phyloP scores from a whole-genome alignment of 2,113 vertebrate genomes.

The Pterocles orientalis region DNA sequence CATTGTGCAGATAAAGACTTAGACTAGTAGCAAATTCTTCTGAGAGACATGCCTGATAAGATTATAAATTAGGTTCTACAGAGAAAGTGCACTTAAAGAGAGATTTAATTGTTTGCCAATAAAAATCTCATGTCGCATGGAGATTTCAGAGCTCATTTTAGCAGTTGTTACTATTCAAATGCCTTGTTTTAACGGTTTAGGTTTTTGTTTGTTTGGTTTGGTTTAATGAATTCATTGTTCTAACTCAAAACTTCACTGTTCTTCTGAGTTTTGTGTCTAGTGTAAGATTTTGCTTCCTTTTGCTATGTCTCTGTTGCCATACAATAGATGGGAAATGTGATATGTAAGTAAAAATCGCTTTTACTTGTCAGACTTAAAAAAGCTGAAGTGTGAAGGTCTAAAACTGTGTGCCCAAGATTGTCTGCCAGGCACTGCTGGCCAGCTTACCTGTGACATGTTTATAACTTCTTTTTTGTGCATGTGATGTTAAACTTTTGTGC shows the following conservation, averaged over 20 bases:
- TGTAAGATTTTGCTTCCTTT: background rate
- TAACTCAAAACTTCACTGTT: background rate
- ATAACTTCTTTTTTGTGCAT: background rate
- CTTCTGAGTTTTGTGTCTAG: background rate
- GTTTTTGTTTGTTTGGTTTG: constrained; percentile 7
- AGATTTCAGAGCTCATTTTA: constrained; percentile 55
- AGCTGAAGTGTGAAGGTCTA: background rate
- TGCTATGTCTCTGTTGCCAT: background rate
- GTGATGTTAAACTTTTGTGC: background rate
- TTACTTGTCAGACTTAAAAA: background rate
- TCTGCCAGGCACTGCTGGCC: background rate
- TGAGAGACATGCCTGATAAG: constrained; percentile 55
- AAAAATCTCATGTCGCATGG: constrained; percentile 52
- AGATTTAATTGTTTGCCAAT: constrained; percentile 69
- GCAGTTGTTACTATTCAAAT: constrained; percentile 43
- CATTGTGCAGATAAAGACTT: constrained; percentile 59
- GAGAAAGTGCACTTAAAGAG: constrained; percentile 56
- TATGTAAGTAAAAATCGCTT: background rate
- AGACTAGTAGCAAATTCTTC: constrained; percentile 60
- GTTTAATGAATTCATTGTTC: constrained; percentile 41
- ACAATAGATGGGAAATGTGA: background rate
- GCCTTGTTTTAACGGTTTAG: constrained; percentile 49
- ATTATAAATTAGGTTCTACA: constrained; percentile 69
- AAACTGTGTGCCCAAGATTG: background rate
- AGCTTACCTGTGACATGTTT: background rate